Percentiles rank a stretch among this genome's conserved stretches.
phyloP scores from a whole-genome alignment of 2,113 vertebrate species.

The Oophaga pumilio region DNA sequence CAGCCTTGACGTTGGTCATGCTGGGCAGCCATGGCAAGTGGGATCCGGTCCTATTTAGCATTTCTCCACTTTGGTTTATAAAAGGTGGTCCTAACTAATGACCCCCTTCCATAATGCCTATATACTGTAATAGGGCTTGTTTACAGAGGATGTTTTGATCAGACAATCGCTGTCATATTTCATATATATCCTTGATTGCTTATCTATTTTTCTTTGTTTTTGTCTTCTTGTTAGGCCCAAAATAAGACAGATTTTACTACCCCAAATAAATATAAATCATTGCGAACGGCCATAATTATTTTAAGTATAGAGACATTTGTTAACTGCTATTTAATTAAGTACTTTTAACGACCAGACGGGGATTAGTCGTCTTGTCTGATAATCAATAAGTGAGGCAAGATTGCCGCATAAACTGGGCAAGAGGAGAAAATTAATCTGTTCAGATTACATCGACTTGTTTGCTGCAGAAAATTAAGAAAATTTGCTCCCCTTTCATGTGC shows the following conservation, averaged over 20 bases:
- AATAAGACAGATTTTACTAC: neutral
- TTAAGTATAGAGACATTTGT: constrained; percentile 75
- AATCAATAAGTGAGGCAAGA: constrained; percentile 93
- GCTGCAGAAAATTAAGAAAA: constrained; percentile 57
- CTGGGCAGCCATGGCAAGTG: neutral
- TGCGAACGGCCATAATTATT: constrained; percentile 77
- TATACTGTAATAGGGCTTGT: neutral
- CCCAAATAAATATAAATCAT: constrained; percentile 74
- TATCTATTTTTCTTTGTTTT: neutral
- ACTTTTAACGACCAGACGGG: constrained; percentile 96
- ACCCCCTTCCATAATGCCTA: neutral
- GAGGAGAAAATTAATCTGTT: constrained; percentile 73
- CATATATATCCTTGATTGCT: no score
- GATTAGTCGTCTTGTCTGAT: constrained; percentile 95
- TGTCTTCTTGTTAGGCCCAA: neutral
- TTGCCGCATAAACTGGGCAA: constrained; percentile 70
- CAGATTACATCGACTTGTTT: constrained; percentile 68
- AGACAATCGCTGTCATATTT: no score
- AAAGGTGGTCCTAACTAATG: no score
- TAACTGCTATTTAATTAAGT: constrained; percentile 99
- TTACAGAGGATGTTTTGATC: no score
- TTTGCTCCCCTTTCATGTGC: constrained; percentile 52
- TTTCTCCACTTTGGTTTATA: no score
- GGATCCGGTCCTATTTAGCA: neutral
- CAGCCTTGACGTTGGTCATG: neutral